Evolutionary conservation across 2,113 vertebrate species (phyloP), one percentile per base, ranked within the genome.

Genomic region (Arizona elegans): DNA sequence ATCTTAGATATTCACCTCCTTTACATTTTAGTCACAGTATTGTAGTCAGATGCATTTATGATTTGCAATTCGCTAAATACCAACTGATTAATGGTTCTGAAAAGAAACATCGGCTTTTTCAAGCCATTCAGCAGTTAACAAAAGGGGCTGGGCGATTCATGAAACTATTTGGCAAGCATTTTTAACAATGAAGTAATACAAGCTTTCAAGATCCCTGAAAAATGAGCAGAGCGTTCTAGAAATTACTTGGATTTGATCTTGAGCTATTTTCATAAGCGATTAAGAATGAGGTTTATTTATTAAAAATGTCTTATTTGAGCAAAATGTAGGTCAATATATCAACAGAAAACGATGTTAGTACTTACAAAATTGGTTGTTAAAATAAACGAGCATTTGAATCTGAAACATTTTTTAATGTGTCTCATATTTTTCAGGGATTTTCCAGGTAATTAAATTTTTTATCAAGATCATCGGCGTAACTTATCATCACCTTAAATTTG

Each of bases 371-470:
- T 47, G 56, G 59, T 70, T 19, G 6, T 17, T 90, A 90, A 90
- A 47, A 96, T 43, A 8, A 90, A 52, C 3, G 21, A 96, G 85
- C 26, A 56, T 26, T 95, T 52, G 93, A 92, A 33, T 9, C 92
- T 94, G 93, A 89, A 87, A 87, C 94, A 93, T 95, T 87, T 62
- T 24, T 19, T 19, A 86, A 24, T 87, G 94, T 95, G 53, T 53
- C 54, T 86, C n/a, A 59, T 59, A 56, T 87, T 56, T 43, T 43
- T 93, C 17, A 56, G 62, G 55, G 86, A 47, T 90, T 86, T 70
- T n/a, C 29, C 17, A 90, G n/a, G 1, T 88, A 1, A 89, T 92
- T 94, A 50, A 23, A 21, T 56, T 43, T 95, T 95, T 94, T 90
- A 24, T 86, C n/a, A 1, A 38, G 8, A 26, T 92, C 70, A 92